These are phyloP conservation scores for Okamejei kenojei DNA, from an alignment of 2,797 vertebrate species.

Conservation along the genomic window DNA sequence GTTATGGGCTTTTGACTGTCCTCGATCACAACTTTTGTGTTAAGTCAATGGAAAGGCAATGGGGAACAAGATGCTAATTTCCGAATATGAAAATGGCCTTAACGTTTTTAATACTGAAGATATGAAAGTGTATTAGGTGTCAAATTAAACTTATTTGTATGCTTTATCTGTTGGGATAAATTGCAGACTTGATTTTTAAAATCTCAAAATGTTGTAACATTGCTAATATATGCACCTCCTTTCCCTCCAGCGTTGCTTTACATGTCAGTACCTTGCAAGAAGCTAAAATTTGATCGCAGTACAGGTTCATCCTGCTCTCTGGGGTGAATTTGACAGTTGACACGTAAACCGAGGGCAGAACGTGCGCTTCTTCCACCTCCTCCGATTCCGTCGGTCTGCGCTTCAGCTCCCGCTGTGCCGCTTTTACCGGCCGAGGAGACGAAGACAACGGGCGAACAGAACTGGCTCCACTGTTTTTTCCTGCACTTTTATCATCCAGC, in stretches of 20 bases:
- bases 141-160: too few species aligned
- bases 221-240: background rate
- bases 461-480: background rate
- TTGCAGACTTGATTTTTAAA: too few species aligned
- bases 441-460: conserved; percentile 43
- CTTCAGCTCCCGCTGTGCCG: conserved; percentile 39
- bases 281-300: conserved; percentile 53
- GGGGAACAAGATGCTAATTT: too few species aligned
- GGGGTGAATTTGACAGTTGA: conserved; percentile 47
- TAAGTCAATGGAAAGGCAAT: too few species aligned
- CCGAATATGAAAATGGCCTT: too few species aligned
- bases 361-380: conserved; percentile 44
- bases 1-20: too few species aligned
- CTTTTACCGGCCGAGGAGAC: conserved; percentile 42
- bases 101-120: too few species aligned
- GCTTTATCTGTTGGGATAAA: too few species aligned
- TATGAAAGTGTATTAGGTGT: too few species aligned
- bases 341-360: conserved; percentile 46
- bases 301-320: conserved; percentile 50
- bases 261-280: conserved; percentile 48
- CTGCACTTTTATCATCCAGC: conserved; percentile 27
- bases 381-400: conserved; percentile 33
- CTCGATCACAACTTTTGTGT: too few species aligned
- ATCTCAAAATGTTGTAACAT: too few species aligned
- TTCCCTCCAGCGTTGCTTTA: background rate